Percentiles rank a stretch among this genome's conserved stretches.
Evolutionary conservation across 2,797 vertebrate species (phyloP).

Genomic region (Podarcis lilfordi): DNA sequence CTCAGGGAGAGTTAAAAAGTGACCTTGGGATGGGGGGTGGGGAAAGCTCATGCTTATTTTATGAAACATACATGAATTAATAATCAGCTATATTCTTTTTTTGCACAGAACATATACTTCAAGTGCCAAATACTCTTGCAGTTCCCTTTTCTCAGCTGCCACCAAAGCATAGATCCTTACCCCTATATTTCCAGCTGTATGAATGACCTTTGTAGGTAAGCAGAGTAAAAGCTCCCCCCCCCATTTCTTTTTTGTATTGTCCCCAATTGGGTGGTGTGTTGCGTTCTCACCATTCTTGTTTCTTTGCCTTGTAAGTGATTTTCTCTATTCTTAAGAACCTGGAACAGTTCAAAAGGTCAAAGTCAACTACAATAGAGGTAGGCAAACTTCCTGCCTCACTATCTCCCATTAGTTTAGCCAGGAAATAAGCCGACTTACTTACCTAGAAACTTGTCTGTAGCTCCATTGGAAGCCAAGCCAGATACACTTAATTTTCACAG

Average conservation of each 20-base stretch:
- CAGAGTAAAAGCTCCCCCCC: background rate
- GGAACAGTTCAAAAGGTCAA: background rate
- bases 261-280: background rate
- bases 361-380: background rate
- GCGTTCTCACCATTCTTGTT: constrained; percentile 8
- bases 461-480: background rate
- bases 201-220: constrained; percentile 98
- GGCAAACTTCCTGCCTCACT: background rate
- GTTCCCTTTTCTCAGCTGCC: constrained; percentile 97
- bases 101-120: constrained; percentile 89
- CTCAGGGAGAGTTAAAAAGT: background rate
- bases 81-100: constrained; percentile 48
- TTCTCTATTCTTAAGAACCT: background rate
- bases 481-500: background rate
- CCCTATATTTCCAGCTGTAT: constrained; percentile 97
- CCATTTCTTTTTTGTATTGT: background rate
- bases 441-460: background rate
- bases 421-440: background rate
- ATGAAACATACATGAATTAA: constrained; percentile 27
- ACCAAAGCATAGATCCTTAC: constrained; percentile 96
- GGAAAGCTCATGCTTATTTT: background rate
- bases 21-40: background rate
- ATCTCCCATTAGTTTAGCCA: background rate
- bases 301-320: background rate
- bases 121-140: constrained; percentile 97